Evolutionary conservation across 2,797 vertebrate species (phyloP).

Genomic region (Falco peregrinus): DNA sequence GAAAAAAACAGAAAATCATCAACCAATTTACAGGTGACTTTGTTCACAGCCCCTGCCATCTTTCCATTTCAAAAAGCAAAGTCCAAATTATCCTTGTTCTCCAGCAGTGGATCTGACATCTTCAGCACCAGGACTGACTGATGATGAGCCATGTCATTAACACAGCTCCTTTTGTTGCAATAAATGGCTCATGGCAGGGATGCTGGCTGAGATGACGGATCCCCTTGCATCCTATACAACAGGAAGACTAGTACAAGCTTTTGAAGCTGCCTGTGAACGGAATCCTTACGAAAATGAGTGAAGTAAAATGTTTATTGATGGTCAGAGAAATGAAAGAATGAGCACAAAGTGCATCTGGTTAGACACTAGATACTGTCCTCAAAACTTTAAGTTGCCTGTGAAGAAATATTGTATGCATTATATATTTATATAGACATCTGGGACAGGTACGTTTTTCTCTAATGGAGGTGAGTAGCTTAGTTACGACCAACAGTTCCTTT

Average conservation of each 20-base stretch:
- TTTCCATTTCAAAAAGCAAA: slow-evolving; percentile 48
- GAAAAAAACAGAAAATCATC: slow-evolving; percentile 5
- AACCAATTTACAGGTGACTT: slow-evolving; percentile 33
- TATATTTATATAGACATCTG: background rate
- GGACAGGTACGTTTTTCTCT: background rate
- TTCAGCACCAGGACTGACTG: slow-evolving; percentile 48
- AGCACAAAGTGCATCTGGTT: background rate
- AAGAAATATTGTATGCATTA: background rate
- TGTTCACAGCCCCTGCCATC: slow-evolving; percentile 14
- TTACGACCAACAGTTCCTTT: background rate
- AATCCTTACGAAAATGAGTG: slow-evolving; percentile 14
- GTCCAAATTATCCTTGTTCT: slow-evolving; percentile 58
- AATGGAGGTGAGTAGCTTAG: background rate
- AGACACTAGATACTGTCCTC: background rate
- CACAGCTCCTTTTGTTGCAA: slow-evolving; percentile 38
- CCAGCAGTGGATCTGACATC: slow-evolving; percentile 61
- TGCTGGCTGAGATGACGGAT: slow-evolving; percentile 19
- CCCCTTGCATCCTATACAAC: slow-evolving; percentile 7
- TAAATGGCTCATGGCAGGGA: slow-evolving; percentile 66
- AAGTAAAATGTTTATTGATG: slow-evolving; percentile 29
- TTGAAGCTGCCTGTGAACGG: slow-evolving; percentile 45
- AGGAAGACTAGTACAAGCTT: slow-evolving; percentile 31
- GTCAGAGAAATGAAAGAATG: background rate
- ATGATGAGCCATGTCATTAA: slow-evolving; percentile 49
- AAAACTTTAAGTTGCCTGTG: background rate